Conservation (phyloP, 2,797 vertebrate genomes). For the Cynopterus sphinx region DNA sequence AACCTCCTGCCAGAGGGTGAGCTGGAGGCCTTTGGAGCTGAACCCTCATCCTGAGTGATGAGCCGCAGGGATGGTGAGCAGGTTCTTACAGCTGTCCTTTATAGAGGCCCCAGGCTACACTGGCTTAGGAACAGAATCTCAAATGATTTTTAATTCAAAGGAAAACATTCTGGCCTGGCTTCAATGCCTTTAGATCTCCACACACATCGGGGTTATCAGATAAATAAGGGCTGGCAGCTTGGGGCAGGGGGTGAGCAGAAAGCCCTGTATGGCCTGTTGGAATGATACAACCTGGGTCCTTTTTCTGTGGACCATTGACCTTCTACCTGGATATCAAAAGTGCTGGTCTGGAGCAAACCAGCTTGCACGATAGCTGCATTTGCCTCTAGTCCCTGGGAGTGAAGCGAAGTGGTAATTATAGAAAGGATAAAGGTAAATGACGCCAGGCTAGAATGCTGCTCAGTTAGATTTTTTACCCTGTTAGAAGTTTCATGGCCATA, state of each 20-base stretch:
- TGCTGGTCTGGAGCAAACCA: constrained; percentile 29
- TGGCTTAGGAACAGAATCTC: constrained; percentile 45
- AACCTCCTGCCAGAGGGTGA: constrained; percentile 62
- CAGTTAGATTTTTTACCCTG: background rate
- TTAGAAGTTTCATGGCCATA: background rate
- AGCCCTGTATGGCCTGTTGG: background rate
- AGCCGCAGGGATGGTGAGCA: background rate
- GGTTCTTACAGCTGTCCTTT: constrained; percentile 61
- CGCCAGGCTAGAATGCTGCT: background rate
- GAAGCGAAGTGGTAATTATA: constrained; percentile 19
- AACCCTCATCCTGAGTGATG: constrained; percentile 10
- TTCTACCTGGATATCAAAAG: constrained; percentile 32
- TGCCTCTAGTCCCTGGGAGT: background rate
- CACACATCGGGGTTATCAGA: background rate
- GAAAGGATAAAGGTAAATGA: constrained; percentile 33
- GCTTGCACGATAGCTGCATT: constrained; percentile 1
- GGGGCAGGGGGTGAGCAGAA: background rate
- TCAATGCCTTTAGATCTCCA: background rate
- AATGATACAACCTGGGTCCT: background rate
- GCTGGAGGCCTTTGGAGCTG: background rate
- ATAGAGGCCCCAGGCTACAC: constrained; percentile 26
- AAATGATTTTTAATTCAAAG: constrained; percentile 60
- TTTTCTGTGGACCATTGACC: constrained; percentile 26
- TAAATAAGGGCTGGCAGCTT: background rate
- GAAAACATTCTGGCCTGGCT: background rate